These are phyloP conservation scores for Amblyteles armatorius DNA, from an alignment of 2,888 invertebrate species.

Conservation along the genomic window DNA sequence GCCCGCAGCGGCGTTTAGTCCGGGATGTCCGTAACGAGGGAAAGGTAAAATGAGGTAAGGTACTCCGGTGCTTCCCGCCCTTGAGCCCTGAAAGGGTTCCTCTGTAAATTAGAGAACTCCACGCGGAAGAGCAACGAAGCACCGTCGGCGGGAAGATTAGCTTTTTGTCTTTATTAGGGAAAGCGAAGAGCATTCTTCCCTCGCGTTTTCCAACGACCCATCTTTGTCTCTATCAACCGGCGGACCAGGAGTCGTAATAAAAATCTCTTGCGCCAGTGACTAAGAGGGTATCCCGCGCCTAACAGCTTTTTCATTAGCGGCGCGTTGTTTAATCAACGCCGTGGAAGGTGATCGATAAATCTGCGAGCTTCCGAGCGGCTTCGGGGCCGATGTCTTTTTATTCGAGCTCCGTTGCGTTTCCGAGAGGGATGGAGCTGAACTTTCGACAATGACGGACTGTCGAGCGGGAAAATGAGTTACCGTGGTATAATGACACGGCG, in stretches of 20 bases:
- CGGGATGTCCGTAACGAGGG: conserved; percentile 31
- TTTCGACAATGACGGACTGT: conserved; percentile 27
- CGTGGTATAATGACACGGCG: conserved; percentile 11
- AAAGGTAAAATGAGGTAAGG: conserved; percentile 20
- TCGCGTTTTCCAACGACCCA: conserved; percentile 43
- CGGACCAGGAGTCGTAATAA: conserved; percentile 58
- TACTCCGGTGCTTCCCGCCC: conserved; percentile 61
- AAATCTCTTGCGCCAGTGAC: conserved; percentile 47
- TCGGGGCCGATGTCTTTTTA: conserved; percentile 1
- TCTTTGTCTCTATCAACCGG: conserved; percentile 63
- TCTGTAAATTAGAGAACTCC: conserved; percentile 78
- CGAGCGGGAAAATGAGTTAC: conserved; percentile 22
- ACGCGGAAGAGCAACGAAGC: conserved; percentile 66
- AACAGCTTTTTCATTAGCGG: conserved; percentile 66
- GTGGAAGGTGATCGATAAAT: conserved; percentile 51
- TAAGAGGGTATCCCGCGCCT: conserved; percentile 44
- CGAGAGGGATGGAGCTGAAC: background rate
- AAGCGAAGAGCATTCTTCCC: conserved; percentile 49
- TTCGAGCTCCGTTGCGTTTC: conserved; percentile 24
- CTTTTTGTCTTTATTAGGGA: conserved; percentile 75
- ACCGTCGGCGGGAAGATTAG: conserved; percentile 74
- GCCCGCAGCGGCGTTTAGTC: conserved; percentile 20
- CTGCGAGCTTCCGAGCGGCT: conserved; percentile 15
- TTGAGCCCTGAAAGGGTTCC: conserved; percentile 81
- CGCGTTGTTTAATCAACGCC: conserved; percentile 42